Percentiles rank a stretch among this genome's conserved stretches.
phyloP scores from a whole-genome alignment of 2,797 vertebrate genomes.

The Discoglossus pictus region DNA sequence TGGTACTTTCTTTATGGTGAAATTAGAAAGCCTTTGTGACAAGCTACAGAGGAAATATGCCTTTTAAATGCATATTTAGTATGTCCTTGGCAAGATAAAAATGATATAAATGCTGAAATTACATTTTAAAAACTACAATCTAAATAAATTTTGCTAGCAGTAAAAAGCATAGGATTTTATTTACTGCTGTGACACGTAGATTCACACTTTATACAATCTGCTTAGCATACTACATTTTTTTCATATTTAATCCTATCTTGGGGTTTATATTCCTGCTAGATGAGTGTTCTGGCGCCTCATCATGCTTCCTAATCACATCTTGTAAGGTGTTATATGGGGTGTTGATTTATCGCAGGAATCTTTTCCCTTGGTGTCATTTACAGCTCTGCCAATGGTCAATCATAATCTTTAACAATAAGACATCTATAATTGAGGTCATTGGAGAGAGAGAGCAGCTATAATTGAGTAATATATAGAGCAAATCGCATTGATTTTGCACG shows the following conservation, averaged over 20 bases:
- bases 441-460: conserved; percentile 64
- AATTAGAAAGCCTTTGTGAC: too few species aligned
- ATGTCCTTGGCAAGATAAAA: too few species aligned
- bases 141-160: neutral
- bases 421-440: conserved; percentile 75
- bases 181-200: conserved; percentile 17
- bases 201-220: conserved; percentile 32
- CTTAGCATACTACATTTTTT: conserved; percentile 34
- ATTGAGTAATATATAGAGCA: conserved; percentile 64
- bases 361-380: conserved; percentile 61
- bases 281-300: conserved; percentile 20
- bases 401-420: conserved; percentile 72
- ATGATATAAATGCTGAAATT: too few species aligned
- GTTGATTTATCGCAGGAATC: conserved; percentile 62
- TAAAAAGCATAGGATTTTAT: conserved; percentile 8
- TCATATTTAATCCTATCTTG: conserved; percentile 31
- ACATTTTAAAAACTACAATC: too few species aligned
- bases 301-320: conserved; percentile 36
- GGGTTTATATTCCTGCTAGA: conserved; percentile 29
- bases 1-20: too few species aligned
- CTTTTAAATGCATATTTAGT: too few species aligned
- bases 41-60: too few species aligned
- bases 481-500: conserved; percentile 67
- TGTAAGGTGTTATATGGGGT: conserved; percentile 9
- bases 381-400: conserved; percentile 69